These are phyloP conservation scores for Sphinx pinastri DNA, from an alignment of 2,888 invertebrate genomes.

Conservation along the genomic window DNA sequence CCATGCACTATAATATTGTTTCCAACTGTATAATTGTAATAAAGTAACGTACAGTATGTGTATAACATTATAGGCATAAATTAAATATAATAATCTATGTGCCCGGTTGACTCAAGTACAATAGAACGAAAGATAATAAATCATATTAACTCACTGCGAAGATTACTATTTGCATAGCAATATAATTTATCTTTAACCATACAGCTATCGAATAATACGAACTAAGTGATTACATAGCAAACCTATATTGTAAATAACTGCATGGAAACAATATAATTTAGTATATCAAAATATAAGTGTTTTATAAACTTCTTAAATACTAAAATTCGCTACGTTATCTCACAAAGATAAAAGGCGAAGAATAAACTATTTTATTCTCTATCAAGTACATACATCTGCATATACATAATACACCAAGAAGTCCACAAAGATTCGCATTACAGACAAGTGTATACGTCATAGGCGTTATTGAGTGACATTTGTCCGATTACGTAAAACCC, in stretches of 20 bases:
- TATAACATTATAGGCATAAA: neutral
- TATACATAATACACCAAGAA: slow-evolving; percentile 25
- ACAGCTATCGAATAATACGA: neutral
- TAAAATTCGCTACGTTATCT: slow-evolving; percentile 14
- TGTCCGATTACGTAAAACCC: slow-evolving; percentile 43
- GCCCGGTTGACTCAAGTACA: neutral
- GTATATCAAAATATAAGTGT: slow-evolving; percentile 24
- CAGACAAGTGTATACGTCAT: slow-evolving; percentile 34
- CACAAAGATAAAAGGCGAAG: slow-evolving; percentile 22
- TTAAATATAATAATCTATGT: neutral
- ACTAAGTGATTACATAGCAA: slow-evolving; percentile 13
- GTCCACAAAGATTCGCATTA: slow-evolving; percentile 23
- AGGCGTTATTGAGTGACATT: slow-evolving; percentile 34
- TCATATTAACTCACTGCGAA: too few species aligned
- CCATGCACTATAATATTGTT: neutral
- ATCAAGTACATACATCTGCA: slow-evolving; percentile 7
- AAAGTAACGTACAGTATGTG: neutral
- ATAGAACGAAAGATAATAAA: neutral
- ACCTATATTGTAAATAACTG: slow-evolving; percentile 9
- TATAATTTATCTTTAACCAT: neutral
- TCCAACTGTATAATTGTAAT: neutral
- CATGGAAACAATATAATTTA: slow-evolving; percentile 21
- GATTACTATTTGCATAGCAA: neutral
- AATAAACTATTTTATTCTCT: slow-evolving; percentile 10
- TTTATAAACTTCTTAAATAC: slow-evolving; percentile 18